Percentiles rank a stretch among this genome's conserved stretches.
phyloP scores from a whole-genome alignment of 2,888 invertebrate species.

The Neoitamus cyanurus region DNA sequence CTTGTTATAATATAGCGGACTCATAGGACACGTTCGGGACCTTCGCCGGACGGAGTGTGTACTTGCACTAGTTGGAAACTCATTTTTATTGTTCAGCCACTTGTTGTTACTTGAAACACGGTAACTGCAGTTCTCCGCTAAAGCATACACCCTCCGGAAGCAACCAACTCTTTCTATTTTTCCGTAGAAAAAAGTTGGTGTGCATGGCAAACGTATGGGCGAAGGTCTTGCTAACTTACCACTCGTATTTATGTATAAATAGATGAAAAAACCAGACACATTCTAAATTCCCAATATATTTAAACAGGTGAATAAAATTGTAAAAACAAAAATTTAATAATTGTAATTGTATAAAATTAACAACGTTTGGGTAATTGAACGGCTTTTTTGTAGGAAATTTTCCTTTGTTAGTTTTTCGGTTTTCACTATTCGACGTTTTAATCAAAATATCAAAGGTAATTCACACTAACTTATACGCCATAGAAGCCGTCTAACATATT shows the following conservation, averaged over 20 bases:
- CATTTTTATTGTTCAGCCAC: background rate
- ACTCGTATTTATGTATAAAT: conserved; percentile 24
- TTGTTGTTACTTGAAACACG: background rate
- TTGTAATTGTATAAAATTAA: conserved; percentile 22
- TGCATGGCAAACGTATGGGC: background rate
- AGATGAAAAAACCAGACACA: conserved; percentile 3
- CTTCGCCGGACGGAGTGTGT: background rate
- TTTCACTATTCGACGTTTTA: background rate
- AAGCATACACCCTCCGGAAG: background rate
- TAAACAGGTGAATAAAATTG: conserved; percentile 38
- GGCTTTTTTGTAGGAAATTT: background rate
- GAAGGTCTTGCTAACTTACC: background rate
- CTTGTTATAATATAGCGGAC: conserved; percentile 6
- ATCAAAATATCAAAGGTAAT: background rate
- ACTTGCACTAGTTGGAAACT: background rate
- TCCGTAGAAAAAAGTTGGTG: background rate
- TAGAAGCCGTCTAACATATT: background rate
- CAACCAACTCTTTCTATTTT: background rate
- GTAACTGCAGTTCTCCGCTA: background rate
- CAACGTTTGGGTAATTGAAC: conserved; percentile 44
- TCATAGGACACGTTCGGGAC: background rate
- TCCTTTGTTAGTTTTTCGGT: background rate
- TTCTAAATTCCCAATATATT: conserved; percentile 33
- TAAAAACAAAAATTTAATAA: conserved; percentile 12
- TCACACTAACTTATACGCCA: background rate